Percentiles rank a stretch among this genome's conserved stretches.
Conservation (phyloP, 2,113 vertebrate genomes). For the Barnardius zonarius region DNA sequence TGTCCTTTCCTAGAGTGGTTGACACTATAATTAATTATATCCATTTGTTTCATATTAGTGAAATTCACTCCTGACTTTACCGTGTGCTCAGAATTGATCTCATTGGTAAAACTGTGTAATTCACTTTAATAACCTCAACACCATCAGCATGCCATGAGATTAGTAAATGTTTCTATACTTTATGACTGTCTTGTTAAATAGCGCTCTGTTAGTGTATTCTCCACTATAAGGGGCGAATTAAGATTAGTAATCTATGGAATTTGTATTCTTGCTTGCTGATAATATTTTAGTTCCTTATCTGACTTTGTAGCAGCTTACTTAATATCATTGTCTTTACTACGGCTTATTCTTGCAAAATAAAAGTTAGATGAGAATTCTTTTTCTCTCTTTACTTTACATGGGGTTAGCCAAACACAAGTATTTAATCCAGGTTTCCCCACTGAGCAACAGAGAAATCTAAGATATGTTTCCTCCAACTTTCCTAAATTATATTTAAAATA, state of each 20-base stretch:
- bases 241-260: neutral
- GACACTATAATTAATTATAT: conserved; percentile 68
- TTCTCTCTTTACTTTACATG: neutral
- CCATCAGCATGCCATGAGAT: neutral
- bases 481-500: neutral
- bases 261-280: neutral
- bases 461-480: fast-evolving
- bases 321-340: neutral
- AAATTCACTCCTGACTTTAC: conserved; percentile 46
- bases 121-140: conserved; percentile 21
- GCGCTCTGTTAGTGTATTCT: neutral
- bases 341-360: neutral
- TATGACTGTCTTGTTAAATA: neutral
- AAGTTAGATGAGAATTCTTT: neutral
- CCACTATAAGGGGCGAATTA: neutral
- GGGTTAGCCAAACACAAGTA: neutral
- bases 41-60: conserved; percentile 43
- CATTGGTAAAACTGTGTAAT: conserved; percentile 27
- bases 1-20: conserved; percentile 19
- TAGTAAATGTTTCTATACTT: conserved; percentile 16
- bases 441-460: neutral
- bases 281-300: neutral
- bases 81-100: conserved; percentile 15
- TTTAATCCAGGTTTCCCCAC: neutral
- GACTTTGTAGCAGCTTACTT: neutral